Conservation (phyloP, 2,797 vertebrate species). For the Pachyuromys duprasi region DNA sequence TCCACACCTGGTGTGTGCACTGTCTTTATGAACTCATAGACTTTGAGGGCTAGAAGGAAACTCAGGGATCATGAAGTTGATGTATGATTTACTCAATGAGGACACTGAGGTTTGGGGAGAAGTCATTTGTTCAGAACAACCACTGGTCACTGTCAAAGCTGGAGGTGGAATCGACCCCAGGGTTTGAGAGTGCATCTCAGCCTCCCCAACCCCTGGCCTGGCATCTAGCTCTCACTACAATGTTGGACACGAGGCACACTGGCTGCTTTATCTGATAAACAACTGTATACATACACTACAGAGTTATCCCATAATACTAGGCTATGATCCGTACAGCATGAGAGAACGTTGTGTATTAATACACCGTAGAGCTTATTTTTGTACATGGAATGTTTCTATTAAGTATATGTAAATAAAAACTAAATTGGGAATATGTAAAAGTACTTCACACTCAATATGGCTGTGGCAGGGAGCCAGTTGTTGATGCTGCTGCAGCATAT, state of each 20-base stretch:
- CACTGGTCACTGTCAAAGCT: fast-evolving
- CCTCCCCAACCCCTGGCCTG: background rate
- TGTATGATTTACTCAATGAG: background rate
- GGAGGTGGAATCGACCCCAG: background rate
- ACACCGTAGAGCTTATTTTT: background rate
- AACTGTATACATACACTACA: background rate
- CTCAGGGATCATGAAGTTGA: background rate
- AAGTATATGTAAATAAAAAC: constrained; percentile 47
- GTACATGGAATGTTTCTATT: background rate
- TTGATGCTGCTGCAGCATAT: background rate
- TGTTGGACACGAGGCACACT: background rate
- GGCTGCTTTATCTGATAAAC: background rate
- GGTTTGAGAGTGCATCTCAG: background rate
- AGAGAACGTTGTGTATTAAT: constrained; percentile 1
- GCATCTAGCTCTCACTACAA: background rate
- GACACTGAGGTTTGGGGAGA: background rate
- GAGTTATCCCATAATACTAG: background rate
- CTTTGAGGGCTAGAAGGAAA: background rate
- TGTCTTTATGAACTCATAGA: background rate
- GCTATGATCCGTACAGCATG: background rate
- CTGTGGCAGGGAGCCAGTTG: constrained; percentile 32
- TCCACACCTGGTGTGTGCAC: background rate
- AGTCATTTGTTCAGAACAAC: background rate
- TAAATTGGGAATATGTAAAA: constrained; percentile 10
- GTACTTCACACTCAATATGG: constrained; percentile 6